Evolutionary conservation across 2,797 vertebrate genomes (phyloP), one percentile per base, ranked within the genome.

Genomic region (Odontamblyopus rebecca): DNA sequence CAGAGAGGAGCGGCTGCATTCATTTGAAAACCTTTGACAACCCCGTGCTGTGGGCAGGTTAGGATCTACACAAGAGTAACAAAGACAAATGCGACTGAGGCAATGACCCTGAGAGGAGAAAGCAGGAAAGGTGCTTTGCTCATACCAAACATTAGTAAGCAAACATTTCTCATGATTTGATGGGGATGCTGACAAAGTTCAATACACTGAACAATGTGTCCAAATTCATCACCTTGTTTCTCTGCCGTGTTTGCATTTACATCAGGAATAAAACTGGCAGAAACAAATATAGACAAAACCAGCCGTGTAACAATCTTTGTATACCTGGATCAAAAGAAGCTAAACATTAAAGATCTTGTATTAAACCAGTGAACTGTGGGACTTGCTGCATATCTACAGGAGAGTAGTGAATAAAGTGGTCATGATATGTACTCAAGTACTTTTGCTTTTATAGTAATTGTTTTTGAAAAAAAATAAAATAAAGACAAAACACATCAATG

Each of bases 21-120:
- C 51, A 81, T 85, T 59, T 79, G 30, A 85, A 80, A 81, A 65
- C 38, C 53, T 61, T 11, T 84, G 82, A 84, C 77, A 81, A 71
- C 56, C 32, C 61, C 48, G 61, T 61, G 75, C 80, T 67, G 54
- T 59, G 68, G 75, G 83, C 68, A 72, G 41, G 75, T 76, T 87
- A 71, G 69, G 60, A 70, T 62, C 70, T 23, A 73, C 64, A 74
- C 38, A 67, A 66, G 1, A 70, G 50, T 75, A 66, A 71, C 38
- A 54, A 73, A 81, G 81, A 82, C 57, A 66, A 78, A 82, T 74
- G 70, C 53, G 73, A 81, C 77, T 75, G 50, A 5, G 71, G 68
- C 30, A 71, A 5, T 79, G 69, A 71, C 61, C 69, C 13, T 23
- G 27, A 72, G 75, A 77, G 74, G 73, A 18, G 38, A 76, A 80